These are phyloP conservation scores for Nysson spinosus DNA, from an alignment of 2,888 invertebrate genomes.

Conservation along the genomic window DNA sequence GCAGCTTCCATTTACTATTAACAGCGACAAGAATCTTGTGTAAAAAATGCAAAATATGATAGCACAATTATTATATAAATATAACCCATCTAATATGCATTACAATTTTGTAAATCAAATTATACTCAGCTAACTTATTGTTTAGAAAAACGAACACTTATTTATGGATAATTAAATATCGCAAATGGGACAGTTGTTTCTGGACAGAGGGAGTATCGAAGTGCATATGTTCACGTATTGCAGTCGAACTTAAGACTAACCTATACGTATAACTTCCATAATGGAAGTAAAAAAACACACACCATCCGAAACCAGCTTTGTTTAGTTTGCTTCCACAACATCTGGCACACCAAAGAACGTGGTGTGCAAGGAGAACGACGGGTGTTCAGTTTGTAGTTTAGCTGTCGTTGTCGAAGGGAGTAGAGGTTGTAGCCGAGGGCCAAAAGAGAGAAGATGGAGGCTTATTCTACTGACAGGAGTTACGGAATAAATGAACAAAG, in stretches of 20 bases:
- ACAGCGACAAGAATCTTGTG: too few species aligned
- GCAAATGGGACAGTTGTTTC: too few species aligned
- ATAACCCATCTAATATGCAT: too few species aligned
- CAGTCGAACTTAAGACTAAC: neutral
- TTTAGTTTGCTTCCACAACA: conserved; percentile 63
- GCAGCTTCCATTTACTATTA: too few species aligned
- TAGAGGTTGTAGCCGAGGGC: neutral
- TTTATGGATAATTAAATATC: too few species aligned
- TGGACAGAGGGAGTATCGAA: too few species aligned
- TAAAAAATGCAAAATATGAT: neutral
- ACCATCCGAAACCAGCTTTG: conserved; percentile 44
- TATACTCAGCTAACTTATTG: too few species aligned
- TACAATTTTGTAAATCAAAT: too few species aligned
- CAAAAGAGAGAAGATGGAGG: conserved; percentile 7
- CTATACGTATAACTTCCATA: neutral
- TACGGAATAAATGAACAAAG: conserved; percentile 12
- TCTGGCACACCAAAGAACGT: conserved; percentile 63
- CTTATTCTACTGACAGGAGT: neutral
- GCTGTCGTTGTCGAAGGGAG: neutral
- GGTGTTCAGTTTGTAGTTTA: neutral
- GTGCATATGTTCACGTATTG: too few species aligned
- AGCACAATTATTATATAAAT: neutral
- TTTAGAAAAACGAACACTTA: too few species aligned
- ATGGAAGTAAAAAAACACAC: neutral
- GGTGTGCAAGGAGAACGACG: conserved; percentile 19